Base-by-base conservation (phyloP, 2,797 vertebrate species). In the Rhabdophis nuchalis region DNA sequence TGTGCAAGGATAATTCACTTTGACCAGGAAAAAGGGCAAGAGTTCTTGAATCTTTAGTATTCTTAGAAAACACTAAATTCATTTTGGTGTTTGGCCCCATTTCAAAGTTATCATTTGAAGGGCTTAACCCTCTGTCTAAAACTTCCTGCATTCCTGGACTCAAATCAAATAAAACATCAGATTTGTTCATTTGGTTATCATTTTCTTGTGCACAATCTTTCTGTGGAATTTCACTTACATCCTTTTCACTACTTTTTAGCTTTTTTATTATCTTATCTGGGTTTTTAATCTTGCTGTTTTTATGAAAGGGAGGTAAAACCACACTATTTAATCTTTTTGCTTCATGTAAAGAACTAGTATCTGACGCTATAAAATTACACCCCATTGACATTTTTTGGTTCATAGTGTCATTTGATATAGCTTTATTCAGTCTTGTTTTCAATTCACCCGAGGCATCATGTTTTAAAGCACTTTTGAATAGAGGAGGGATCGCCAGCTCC, bases 101-200 rank as follows among this genome's bases (percentile, higher is more conserved):
- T 89, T 92, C 93, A n/a, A 77, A 54, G 72, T 96, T 94, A 92
- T 4, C 88, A 88, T 97, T 97, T 87, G 98, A 97, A 96, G 98
- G 97, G 92, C 97, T 98, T 8, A 98, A 97, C 97, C 98, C 98
- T 87, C 97, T 97, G 94, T 99, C 99, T 95, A 99, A 98, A 90
- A 98, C 96, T 57, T 98, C 98, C 93, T 99, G 98, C 93, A 99
- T 95, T 94, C 98, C 98, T 77, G 98, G 98, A 94, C 98, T 99
- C 95, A 99, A 97, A 25, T 97, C 95, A 97, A 98, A 97, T 0
- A 95, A 97, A 92, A 89, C 86, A 77, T 96, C 96, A 86, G 96
- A 93, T 95, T 96, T 97, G 92, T 95, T 60, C 90, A 88, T 53
- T 90, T 95, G 93, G 87, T 92, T 72, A 27, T 88, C 53, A 93